Evolutionary conservation across 1,140 invertebrate species (phyloP).

Genomic region (Aphaenogaster ashmeadi): DNA sequence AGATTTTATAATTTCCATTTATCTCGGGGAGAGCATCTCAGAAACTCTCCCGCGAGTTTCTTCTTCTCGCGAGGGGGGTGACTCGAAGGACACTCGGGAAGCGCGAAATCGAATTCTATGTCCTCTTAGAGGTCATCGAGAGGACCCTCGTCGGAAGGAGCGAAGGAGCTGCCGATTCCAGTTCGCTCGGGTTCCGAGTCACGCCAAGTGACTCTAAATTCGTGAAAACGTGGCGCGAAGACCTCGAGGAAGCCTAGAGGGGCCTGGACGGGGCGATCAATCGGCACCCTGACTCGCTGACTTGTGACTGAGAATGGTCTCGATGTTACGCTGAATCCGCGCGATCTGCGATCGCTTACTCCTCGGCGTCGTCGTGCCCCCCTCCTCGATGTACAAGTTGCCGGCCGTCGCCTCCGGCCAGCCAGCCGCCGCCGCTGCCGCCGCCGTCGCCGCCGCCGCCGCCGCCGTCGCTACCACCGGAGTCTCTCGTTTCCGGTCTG

Average conservation of each 20-base stretch:
- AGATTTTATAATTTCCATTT: background rate
- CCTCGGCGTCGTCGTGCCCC: slow-evolving; percentile 71
- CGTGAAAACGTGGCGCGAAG: background rate
- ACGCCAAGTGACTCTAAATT: background rate
- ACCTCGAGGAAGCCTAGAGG: background rate
- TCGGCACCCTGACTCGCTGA: slow-evolving; percentile 43
- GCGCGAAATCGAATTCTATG: background rate
- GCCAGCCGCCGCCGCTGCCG: slow-evolving; percentile 69
- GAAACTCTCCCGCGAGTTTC: background rate
- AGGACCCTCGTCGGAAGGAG: background rate
- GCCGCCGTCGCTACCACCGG: slow-evolving; percentile 67
- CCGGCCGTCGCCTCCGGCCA: slow-evolving; percentile 81
- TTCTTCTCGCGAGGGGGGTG: background rate
- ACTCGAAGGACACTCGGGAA: background rate
- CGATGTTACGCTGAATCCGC: slow-evolving; percentile 83
- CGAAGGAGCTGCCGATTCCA: background rate
- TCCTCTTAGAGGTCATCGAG: background rate
- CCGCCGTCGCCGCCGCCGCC: slow-evolving; percentile 51
- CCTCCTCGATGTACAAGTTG: slow-evolving; percentile 84
- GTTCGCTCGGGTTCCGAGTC: background rate
- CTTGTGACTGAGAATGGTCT: slow-evolving; percentile 82
- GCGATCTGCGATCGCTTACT: slow-evolving; percentile 78
- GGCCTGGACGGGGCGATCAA: background rate
- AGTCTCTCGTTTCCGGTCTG: slow-evolving; percentile 82
- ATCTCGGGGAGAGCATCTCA: background rate